Base-by-base conservation (phyloP, 2,888 invertebrate species). In the Tetranychus truncatus region DNA sequence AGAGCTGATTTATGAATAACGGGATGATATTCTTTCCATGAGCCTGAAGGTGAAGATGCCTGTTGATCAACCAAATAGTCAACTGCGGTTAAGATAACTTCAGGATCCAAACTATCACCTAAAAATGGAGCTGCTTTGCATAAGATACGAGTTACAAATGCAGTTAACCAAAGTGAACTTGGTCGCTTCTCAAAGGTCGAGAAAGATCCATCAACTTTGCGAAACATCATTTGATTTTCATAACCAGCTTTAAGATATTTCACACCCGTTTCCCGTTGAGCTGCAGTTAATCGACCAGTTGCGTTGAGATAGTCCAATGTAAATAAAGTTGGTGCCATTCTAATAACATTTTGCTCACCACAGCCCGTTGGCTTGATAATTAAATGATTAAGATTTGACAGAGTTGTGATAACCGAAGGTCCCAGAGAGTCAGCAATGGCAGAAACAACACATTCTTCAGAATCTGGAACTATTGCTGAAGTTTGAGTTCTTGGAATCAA, bases 341-440 rank as follows among this genome's bases (percentile, higher is more conserved):
- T 77, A 69, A 79, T 76, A 77, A 80, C 78, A 46, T 76, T 79
- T 74, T 80, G 80, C 72, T 80, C 80, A 7, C 79, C 80, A 72
- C 80, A 80, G 2, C 80, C 80, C n/a, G 76, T 75, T 1, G 80
- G 80, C 66, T 76, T 74, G 24, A 45, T 44, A 15, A 80, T 76
- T 9, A 80, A 67, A 15, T 74, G 72, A 5, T 78, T 78, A 45
- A 78, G 74, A 74, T 78, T 76, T 45, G 74, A 73, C 0, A 79
- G 45, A 45, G 78, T 73, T 9, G 78, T 78, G 45, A 78, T 74
- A 4, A 78, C 75, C 15, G 77, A 74, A 7, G 78, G 77, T 0
- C 79, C 79, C 44, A 75, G 77, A 45, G 75, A 69, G 73, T 79
- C 78, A 24, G 78, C 79, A 24, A 78, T 71, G 6, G 77, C 78